Evolutionary conservation across 2,113 vertebrate genomes (phyloP).

Genomic region (Bufo gargarizans): DNA sequence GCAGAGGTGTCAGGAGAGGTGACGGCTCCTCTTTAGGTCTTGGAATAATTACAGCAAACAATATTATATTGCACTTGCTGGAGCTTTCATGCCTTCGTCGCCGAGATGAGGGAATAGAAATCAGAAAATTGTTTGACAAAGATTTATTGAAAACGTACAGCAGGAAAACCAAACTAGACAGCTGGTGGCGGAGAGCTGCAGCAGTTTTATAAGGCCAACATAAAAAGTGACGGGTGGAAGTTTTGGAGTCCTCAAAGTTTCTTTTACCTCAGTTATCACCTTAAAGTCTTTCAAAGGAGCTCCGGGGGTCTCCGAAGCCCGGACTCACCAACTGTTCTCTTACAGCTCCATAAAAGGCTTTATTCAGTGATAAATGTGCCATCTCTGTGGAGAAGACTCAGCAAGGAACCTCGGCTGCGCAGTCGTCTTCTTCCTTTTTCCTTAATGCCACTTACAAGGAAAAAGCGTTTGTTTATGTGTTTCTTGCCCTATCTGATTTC

Average conservation of each 20-base stretch:
- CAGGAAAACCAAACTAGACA: constrained; percentile 61
- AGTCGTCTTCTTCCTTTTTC: constrained; percentile 29
- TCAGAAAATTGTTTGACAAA: constrained; percentile 64
- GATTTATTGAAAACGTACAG: constrained; percentile 66
- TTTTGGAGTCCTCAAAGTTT: constrained; percentile 63
- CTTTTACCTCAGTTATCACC: constrained; percentile 62
- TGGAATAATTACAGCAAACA: constrained; percentile 42
- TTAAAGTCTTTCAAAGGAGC: constrained; percentile 61
- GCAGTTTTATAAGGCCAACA: constrained; percentile 64
- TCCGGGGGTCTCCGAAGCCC: constrained; percentile 58
- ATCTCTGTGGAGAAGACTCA: constrained; percentile 59
- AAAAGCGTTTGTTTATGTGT: constrained; percentile 50
- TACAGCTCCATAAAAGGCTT: constrained; percentile 60
- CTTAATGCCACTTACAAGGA: constrained; percentile 59
- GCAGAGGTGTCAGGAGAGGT: too few species aligned
- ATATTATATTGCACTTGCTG: constrained; percentile 56
- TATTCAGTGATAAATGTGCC: constrained; percentile 60
- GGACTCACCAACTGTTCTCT: constrained; percentile 53
- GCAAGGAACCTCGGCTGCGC: constrained; percentile 49
- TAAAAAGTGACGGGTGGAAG: constrained; percentile 62
- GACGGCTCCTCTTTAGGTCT: background rate
- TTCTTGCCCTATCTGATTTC: constrained; percentile 48
- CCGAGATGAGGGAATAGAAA: constrained; percentile 59
- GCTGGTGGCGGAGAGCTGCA: constrained; percentile 61
- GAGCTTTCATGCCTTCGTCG: constrained; percentile 47